A percentile compares a stretch with the other conserved stretches of the same genome.
These are phyloP conservation scores for Eueremaeus valkanovi DNA, from an alignment of 2,888 invertebrate species.

Conservation along the genomic window DNA sequence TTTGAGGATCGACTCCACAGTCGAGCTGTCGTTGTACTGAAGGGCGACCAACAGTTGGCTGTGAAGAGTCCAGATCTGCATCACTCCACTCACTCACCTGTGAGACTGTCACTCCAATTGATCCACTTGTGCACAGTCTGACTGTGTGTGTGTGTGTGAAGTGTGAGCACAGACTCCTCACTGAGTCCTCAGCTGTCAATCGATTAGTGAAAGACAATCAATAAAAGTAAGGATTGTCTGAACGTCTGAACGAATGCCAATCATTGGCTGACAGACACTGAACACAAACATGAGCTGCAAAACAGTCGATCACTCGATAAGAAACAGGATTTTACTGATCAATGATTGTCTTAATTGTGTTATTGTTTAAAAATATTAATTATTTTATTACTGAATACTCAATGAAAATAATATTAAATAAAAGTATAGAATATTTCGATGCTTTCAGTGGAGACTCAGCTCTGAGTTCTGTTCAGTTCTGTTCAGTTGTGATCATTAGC, in stretches of 20 bases:
- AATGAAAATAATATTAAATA: no score
- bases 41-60: slow-evolving; percentile 47
- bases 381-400: no score
- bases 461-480: neutral
- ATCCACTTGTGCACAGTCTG: neutral
- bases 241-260: neutral
- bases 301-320: no score
- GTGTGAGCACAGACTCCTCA: neutral
- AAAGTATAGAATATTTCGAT: no score
- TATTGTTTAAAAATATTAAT: no score
- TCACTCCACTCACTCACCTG: neutral
- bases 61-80: slow-evolving; percentile 44
- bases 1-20: slow-evolving; percentile 44
- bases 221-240: neutral
- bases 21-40: slow-evolving; percentile 46
- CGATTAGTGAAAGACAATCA: neutral
- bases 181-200: neutral
- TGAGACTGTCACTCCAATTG: neutral
- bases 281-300: neutral
- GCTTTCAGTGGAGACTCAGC: neutral
- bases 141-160: no score
- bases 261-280: neutral
- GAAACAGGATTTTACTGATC: no score
- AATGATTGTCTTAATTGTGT: no score
- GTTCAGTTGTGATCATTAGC: neutral